Evolutionary conservation across 2,888 invertebrate genomes (phyloP), one percentile per base, ranked within the genome.

Genomic region (Epsilonema sp.): DNA sequence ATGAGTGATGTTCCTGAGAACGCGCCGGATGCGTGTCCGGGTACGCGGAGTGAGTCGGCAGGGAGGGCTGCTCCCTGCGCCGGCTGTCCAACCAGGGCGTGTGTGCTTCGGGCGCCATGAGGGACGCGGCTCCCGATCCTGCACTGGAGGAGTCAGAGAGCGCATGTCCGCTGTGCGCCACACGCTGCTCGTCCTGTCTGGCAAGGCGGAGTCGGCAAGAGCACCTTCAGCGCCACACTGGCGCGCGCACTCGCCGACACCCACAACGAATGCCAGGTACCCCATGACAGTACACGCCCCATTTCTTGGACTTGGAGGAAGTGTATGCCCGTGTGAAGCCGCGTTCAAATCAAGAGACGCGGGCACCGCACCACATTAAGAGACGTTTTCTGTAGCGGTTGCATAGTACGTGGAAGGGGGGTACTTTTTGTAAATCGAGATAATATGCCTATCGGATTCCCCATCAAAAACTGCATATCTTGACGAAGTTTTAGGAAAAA

Each of bases 121-220:
- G 39, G 8, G 22, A 39, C 13, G 8, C 5, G 16, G 25, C 39
- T 2, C 48, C 50, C 21, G 63, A 64, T 47, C 61, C 57, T 5
- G 60, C 45, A 49, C 57, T 21, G 77, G 77, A 38, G 68, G 80
- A 50, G 84, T 92, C 20, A 77, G 77, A 56, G 77, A 80, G 52
- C 76, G 81, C 39, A 72, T 94, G 44, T 70, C 76, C 8, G 73
- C 75, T 21, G 55, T 63, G 22, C 62, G 61, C 48, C 61, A 60
- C 48, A 64, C 59, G 38, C 77, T 97, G 59, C 72, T 97, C 55
- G 78, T 97, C n/a, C 73, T 97, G 44, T 92, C 92, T 1, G 97
- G 97, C 1, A 97, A 97, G 97, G 97, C 23, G 97, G 97, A 37
- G 97, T 97, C 24, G 97, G 97, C 16, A 99, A 97, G 73, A 92